Conservation (phyloP, 2,797 vertebrate genomes). For the Peromyscus aztecus region DNA sequence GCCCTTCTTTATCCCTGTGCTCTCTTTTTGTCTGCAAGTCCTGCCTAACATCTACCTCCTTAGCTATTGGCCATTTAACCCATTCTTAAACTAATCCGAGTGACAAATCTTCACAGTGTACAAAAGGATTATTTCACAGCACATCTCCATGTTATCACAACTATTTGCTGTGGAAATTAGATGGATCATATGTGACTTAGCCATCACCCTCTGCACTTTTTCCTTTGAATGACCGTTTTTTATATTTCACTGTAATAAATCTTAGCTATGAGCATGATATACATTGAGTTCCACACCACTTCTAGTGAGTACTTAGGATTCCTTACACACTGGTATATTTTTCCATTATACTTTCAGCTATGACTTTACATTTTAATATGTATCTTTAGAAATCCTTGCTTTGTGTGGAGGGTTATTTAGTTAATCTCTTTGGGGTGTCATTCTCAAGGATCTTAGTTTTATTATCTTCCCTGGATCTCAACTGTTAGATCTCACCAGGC, state of each 20-base stretch:
- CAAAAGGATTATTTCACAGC: neutral
- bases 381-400: slow-evolving; percentile 19
- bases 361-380: slow-evolving; percentile 27
- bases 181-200: neutral
- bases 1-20: no score
- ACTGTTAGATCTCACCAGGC: neutral
- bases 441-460: neutral
- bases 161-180: slow-evolving; percentile 57
- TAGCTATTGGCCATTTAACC: neutral
- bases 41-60: neutral
- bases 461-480: neutral
- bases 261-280: neutral
- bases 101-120: neutral
- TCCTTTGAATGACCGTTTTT: slow-evolving; percentile 28
- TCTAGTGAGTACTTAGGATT: neutral
- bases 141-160: slow-evolving; percentile 15
- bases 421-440: neutral
- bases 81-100: neutral
- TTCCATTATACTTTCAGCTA: slow-evolving; percentile 15
- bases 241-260: slow-evolving; percentile 36
- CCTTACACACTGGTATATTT: neutral
- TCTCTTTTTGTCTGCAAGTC: neutral
- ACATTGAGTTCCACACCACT: neutral
- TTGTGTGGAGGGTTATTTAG: neutral
- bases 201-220: neutral